Evolutionary conservation across 2,888 invertebrate genomes (phyloP).

Genomic region (Dolichomitus sp.): DNA sequence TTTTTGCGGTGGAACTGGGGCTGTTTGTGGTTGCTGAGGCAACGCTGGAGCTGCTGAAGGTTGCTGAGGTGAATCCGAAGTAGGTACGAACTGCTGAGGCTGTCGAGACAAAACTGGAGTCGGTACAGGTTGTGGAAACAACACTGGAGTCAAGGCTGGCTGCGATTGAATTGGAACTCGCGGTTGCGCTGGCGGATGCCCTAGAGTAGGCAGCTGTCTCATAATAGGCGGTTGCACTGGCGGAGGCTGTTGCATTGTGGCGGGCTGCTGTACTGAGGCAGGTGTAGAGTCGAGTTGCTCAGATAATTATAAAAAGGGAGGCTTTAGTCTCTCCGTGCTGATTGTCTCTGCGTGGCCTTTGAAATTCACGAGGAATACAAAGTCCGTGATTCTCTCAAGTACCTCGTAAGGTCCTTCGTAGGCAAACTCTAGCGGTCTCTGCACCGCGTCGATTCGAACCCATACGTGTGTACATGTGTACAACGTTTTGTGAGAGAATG

Average conservation of each 20-base stretch:
- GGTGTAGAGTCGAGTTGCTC: not conserved
- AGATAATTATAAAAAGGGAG: not conserved
- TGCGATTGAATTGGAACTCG: no score
- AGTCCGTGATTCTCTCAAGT: slow-evolving; percentile 1
- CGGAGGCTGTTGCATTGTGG: not conserved
- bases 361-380: not conserved
- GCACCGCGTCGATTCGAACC: no score
- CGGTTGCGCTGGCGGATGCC: not conserved
- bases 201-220: not conserved
- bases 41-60: not conserved
- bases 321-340: slow-evolving; percentile 4
- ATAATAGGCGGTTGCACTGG: not conserved
- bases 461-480: slow-evolving; percentile 65
- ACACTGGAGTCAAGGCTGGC: no score
- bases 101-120: no score
- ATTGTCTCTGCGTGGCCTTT: not conserved
- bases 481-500: slow-evolving; percentile 53
- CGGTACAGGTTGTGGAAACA: no score
- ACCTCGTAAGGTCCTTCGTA: no score
- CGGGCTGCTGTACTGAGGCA: not conserved
- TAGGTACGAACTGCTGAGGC: no score
- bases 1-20: no score
- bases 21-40: not conserved
- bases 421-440: no score
- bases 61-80: not conserved